A percentile compares a stretch with the other conserved stretches of the same genome.
Conservation (phyloP, 1,140 invertebrate genomes). For the Apis cerana region DNA sequence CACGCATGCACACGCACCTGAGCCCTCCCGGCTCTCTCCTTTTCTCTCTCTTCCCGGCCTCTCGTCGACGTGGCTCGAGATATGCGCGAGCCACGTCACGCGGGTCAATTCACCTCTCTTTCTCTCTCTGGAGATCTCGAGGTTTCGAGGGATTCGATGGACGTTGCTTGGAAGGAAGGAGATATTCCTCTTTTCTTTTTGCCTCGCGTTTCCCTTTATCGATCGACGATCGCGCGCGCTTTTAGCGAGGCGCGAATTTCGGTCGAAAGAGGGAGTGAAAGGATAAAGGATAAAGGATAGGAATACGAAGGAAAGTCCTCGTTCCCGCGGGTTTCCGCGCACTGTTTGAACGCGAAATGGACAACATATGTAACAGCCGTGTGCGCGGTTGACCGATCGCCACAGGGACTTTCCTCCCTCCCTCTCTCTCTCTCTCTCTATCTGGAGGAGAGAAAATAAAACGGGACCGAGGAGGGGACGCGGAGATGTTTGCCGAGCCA, state of each 20-base stretch:
- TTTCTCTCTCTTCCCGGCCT: background rate
- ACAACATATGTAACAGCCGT: slow-evolving; percentile 75
- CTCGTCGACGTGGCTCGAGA: background rate
- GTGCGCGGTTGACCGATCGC: slow-evolving; percentile 67
- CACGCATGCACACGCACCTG: slow-evolving; percentile 47
- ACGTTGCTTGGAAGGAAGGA: too few species aligned
- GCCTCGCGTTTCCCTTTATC: too few species aligned
- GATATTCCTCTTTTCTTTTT: too few species aligned
- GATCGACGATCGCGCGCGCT: too few species aligned
- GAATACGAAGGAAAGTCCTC: background rate
- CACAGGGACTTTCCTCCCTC: slow-evolving; percentile 30
- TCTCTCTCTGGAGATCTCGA: too few species aligned
- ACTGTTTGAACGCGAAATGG: slow-evolving; percentile 76
- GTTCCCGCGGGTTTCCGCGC: slow-evolving; percentile 46
- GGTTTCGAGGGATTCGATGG: too few species aligned
- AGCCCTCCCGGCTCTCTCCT: background rate
- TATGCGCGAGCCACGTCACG: too few species aligned
- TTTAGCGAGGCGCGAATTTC: too few species aligned
- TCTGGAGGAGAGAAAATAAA: slow-evolving; percentile 34
- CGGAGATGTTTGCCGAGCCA: slow-evolving; percentile 65
- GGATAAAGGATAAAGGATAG: too few species aligned
- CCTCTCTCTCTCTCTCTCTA: background rate
- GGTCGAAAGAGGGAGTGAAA: too few species aligned
- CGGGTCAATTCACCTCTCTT: too few species aligned
- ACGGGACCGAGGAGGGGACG: slow-evolving; percentile 37